phyloP scores from a whole-genome alignment of 2,888 invertebrate genomes.

The Galeopsomyia nigrocyanea region DNA sequence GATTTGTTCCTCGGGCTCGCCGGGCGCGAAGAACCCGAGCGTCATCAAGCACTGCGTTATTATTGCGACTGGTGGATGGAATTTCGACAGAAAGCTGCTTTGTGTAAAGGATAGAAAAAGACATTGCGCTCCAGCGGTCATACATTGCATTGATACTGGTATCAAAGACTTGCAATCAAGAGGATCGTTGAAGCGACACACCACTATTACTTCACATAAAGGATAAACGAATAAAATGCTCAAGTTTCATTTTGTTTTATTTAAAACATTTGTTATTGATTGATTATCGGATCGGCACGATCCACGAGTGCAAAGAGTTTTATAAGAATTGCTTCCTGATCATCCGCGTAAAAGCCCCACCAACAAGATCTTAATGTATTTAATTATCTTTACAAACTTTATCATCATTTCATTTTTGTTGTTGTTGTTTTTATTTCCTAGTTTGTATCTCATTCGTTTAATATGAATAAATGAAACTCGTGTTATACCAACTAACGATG shows the following conservation, averaged over 20 bases:
- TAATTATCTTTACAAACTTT: slow-evolving; percentile 13
- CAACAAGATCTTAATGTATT: slow-evolving; percentile 5
- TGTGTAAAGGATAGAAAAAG: background rate
- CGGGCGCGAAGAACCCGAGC: too few relatives aligned
- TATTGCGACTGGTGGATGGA: slow-evolving; percentile 30
- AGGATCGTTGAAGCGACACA: slow-evolving; percentile 26
- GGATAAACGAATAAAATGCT: slow-evolving; percentile 44
- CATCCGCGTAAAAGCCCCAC: too few relatives aligned
- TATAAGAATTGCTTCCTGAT: slow-evolving; percentile 26
- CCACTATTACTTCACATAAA: slow-evolving; percentile 6
- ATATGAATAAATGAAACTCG: slow-evolving; percentile 47
- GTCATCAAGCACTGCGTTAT: background rate
- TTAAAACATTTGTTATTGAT: slow-evolving; percentile 32
- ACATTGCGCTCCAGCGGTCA: background rate
- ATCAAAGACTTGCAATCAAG: slow-evolving; percentile 3
- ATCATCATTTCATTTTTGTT: slow-evolving; percentile 23
- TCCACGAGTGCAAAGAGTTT: slow-evolving; percentile 36
- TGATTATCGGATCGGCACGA: slow-evolving; percentile 20
- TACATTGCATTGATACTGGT: background rate
- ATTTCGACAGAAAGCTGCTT: background rate
- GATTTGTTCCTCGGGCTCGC: too few relatives aligned
- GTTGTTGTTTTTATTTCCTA: slow-evolving; percentile 11
- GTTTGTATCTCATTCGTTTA: slow-evolving; percentile 1
- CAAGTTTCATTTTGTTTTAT: slow-evolving; percentile 26
- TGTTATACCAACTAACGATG: slow-evolving; percentile 46